These are phyloP conservation scores for Gobio gobio DNA, from an alignment of 2,113 vertebrate species.

Conservation along the genomic window DNA sequence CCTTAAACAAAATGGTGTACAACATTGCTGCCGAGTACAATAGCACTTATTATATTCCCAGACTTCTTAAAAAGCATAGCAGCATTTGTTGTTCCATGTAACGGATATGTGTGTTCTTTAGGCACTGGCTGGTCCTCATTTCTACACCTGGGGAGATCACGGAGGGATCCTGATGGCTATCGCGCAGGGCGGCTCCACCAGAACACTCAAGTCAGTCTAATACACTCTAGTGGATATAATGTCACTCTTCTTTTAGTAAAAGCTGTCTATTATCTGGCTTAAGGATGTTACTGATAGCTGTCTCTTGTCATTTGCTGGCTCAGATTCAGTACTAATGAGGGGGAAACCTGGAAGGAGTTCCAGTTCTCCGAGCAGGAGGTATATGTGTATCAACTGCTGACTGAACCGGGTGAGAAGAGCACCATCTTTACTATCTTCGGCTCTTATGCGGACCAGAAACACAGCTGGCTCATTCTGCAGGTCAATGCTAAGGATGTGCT, in stretches of 20 bases:
- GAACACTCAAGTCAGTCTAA: conserved; percentile 87
- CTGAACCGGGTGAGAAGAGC: conserved; percentile 95
- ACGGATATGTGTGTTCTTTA: conserved; percentile 58
- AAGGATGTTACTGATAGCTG: not conserved
- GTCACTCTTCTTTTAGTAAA: not conserved
- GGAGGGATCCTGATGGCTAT: conserved; percentile 95
- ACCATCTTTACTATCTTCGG: conserved; percentile 97
- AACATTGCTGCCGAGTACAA: not conserved
- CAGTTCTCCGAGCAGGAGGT: conserved; percentile 85
- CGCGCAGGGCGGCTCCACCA: conserved; percentile 85
- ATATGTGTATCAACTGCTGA: conserved; percentile 93
- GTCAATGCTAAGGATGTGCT: conserved; percentile 90
- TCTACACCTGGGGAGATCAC: conserved; percentile 96
- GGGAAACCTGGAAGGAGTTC: conserved; percentile 92
- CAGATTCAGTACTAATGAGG: conserved; percentile 96
- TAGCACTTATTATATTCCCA: not conserved
- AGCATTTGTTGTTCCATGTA: conserved; percentile 48
- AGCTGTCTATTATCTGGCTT: not conserved
- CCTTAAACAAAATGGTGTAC: not conserved
- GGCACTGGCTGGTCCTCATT: conserved; percentile 93
- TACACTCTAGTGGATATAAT: not conserved
- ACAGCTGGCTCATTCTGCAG: conserved; percentile 99
- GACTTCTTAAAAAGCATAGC: not conserved
- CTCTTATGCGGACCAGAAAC: conserved; percentile 89
- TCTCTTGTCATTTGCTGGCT: not conserved